These are phyloP conservation scores for Cheilosia pagana DNA, from an alignment of 2,888 invertebrate genomes.

Conservation along the genomic window DNA sequence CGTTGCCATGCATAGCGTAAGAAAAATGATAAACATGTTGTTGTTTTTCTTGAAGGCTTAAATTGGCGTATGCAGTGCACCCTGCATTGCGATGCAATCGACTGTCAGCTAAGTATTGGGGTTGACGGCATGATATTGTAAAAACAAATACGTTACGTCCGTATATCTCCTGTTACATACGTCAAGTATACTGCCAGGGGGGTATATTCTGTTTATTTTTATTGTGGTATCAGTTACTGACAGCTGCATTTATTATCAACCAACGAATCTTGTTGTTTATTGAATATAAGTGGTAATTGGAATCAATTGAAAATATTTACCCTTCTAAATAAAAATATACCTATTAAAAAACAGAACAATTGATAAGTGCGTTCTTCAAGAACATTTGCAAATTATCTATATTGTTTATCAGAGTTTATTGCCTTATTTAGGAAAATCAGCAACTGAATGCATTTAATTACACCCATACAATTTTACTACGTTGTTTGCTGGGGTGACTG, in stretches of 20 bases:
- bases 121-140: neutral
- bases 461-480: too few species aligned
- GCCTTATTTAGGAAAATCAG: too few species aligned
- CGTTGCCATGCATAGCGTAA: slow-evolving; percentile 17
- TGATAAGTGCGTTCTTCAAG: too few species aligned
- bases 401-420: too few species aligned
- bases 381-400: too few species aligned
- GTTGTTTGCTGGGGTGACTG: too few species aligned
- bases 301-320: too few species aligned
- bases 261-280: neutral
- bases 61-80: neutral
- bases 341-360: too few species aligned
- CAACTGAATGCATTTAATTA: too few species aligned
- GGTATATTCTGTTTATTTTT: slow-evolving; percentile 38
- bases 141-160: neutral
- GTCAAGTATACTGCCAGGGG: slow-evolving; percentile 34
- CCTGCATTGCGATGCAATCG: slow-evolving; percentile 9
- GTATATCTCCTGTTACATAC: neutral
- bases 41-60: slow-evolving; percentile 41
- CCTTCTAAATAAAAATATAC: too few species aligned
- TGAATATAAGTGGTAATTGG: too few species aligned
- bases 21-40: slow-evolving; percentile 61
- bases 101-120: slow-evolving; percentile 20
- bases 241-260: slow-evolving; percentile 16
- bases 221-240: slow-evolving; percentile 23